Conservation (phyloP, 1,140 invertebrate species). For the Panagrolaimus sp. region DNA sequence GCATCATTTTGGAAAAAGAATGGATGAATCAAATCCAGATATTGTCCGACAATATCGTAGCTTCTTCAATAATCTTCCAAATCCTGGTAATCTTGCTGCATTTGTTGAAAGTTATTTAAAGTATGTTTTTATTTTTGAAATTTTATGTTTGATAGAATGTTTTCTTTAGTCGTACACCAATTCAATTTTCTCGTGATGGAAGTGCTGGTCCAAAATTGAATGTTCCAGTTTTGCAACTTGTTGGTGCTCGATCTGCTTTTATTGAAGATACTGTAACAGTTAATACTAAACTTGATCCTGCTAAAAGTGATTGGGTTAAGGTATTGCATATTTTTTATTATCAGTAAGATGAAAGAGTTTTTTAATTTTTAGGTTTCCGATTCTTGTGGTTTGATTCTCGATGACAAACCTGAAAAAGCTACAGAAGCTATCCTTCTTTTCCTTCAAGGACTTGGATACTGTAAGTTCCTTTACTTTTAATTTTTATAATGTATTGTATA, state of each 20-base stretch:
- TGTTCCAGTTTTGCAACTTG: constrained; percentile 84
- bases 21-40: constrained; percentile 74
- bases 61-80: constrained; percentile 80
- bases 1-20: constrained; percentile 92
- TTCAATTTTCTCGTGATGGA: constrained; percentile 31
- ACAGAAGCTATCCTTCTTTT: constrained; percentile 93
- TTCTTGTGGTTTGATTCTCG: constrained; percentile 88
- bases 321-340: too few species aligned
- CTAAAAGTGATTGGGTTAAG: constrained; percentile 96
- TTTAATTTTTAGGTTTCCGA: too few species aligned
- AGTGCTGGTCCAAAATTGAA: constrained; percentile 35
- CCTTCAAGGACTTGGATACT: constrained; percentile 93
- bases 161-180: constrained; percentile 26
- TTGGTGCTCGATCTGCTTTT: constrained; percentile 85
- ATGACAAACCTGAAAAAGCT: constrained; percentile 96
- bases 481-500: not conserved
- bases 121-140: constrained; percentile 43
- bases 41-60: constrained; percentile 60
- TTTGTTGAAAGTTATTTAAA: constrained; percentile 87
- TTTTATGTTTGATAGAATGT: too few species aligned
- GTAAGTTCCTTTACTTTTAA: constrained; percentile 27
- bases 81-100: constrained; percentile 84
- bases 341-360: too few species aligned
- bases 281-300: constrained; percentile 86
- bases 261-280: constrained; percentile 95